Evolutionary conservation across 2,113 vertebrate species (phyloP).

Genomic region (Fregetta grallaria): DNA sequence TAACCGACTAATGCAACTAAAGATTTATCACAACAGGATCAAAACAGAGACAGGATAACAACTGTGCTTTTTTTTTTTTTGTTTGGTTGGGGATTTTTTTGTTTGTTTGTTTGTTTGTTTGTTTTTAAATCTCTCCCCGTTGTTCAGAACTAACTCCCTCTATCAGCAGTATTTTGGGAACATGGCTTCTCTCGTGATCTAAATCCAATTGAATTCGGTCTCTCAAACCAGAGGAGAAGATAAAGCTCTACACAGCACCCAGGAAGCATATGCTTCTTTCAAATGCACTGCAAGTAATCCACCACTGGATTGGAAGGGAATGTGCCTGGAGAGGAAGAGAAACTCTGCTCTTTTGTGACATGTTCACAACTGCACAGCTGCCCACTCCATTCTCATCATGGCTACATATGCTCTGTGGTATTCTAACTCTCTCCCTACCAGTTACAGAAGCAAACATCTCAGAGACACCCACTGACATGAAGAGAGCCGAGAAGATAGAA

Average conservation of each 20-base stretch:
- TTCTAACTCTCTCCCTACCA: not conserved
- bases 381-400: not conserved
- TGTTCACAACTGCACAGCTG: not conserved
- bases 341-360: not conserved
- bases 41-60: not conserved
- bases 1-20: not conserved
- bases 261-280: not conserved
- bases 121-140: not conserved
- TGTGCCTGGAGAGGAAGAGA: not conserved
- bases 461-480: not conserved
- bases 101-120: not conserved
- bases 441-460: not conserved
- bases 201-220: not conserved
- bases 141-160: not conserved
- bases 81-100: not conserved
- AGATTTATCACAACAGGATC: not conserved
- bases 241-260: not conserved
- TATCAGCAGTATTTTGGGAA: not conserved
- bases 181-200: not conserved
- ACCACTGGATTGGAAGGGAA: not conserved
- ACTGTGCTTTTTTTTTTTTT: not conserved
- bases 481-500: not conserved
- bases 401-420: not conserved
- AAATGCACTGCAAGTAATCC: not conserved
- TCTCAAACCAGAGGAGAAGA: not conserved